Evolutionary conservation across 2,797 vertebrate species (phyloP).

Genomic region (Macroramphosus scolopax): DNA sequence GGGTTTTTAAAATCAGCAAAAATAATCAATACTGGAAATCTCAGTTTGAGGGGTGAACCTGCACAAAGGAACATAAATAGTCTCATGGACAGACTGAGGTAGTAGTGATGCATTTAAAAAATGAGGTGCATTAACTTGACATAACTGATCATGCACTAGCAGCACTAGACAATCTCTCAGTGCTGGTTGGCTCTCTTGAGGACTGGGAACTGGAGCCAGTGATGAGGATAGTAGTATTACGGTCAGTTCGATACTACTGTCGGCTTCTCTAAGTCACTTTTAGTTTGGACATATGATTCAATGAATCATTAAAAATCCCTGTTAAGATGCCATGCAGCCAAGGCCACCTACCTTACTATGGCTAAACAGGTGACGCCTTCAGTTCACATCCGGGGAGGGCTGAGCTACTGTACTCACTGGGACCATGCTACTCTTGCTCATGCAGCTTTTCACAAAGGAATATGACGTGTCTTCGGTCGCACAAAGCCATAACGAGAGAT

Average conservation of each 20-base stretch:
- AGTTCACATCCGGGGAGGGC: slow-evolving; percentile 7
- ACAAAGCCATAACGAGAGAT: slow-evolving; percentile 41
- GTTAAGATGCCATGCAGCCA: slow-evolving; percentile 45
- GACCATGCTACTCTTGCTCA: slow-evolving; percentile 47
- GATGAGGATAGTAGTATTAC: too few species aligned
- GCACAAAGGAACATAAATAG: neutral
- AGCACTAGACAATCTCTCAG: too few species aligned
- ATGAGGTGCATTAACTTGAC: slow-evolving; percentile 1
- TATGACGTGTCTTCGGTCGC: slow-evolving; percentile 28
- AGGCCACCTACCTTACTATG: slow-evolving; percentile 35
- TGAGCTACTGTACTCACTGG: slow-evolving; percentile 25
- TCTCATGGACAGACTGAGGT: neutral
- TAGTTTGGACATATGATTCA: neutral
- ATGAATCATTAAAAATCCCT: slow-evolving; percentile 8
- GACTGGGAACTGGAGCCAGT: neutral
- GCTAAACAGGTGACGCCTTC: slow-evolving; percentile 25
- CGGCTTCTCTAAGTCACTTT: slow-evolving; percentile 1
- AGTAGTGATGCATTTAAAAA: neutral
- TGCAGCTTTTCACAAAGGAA: slow-evolving; percentile 47
- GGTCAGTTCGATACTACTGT: neutral
- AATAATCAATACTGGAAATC: slow-evolving; percentile 1
- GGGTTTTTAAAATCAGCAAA: slow-evolving; percentile 8
- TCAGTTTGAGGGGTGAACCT: too few species aligned
- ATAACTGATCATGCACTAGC: neutral
- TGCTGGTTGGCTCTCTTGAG: too few species aligned